phyloP scores from a whole-genome alignment of 2,113 vertebrate species.

The Dascyllus trimaculatus region DNA sequence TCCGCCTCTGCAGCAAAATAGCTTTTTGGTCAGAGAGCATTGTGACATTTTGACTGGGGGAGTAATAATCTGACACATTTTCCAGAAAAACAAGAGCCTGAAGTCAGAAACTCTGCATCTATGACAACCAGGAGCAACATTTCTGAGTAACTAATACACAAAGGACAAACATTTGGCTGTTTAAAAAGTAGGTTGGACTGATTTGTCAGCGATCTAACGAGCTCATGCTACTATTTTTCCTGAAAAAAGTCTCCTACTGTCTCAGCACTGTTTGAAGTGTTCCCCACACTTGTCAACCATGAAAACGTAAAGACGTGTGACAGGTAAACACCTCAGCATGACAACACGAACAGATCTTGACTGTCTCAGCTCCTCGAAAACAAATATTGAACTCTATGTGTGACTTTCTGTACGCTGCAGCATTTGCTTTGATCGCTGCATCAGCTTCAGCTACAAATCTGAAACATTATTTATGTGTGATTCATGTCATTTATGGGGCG shows the following conservation, averaged over 20 bases:
- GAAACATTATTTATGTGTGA: constrained; percentile 6
- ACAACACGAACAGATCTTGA: too few relatives aligned
- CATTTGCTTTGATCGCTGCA: neutral
- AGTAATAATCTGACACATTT: constrained; percentile 11
- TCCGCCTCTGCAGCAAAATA: constrained; percentile 35
- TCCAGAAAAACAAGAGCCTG: constrained; percentile 10
- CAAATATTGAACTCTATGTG: neutral
- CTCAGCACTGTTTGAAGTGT: neutral
- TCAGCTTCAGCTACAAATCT: constrained; percentile 10
- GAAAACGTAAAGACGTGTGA: too few relatives aligned
- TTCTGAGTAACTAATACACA: constrained; percentile 20
- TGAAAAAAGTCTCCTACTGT: neutral
- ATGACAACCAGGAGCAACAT: neutral
- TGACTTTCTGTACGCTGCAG: neutral
- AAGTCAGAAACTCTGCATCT: neutral
- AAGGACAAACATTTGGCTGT: constrained; percentile 8
- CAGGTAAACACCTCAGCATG: too few relatives aligned
- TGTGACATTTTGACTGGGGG: constrained; percentile 29
- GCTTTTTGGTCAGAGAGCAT: constrained; percentile 15
- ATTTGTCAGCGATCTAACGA: constrained; percentile 2
- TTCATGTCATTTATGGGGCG: constrained; percentile 2
- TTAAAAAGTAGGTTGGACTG: neutral
- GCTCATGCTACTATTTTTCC: neutral
- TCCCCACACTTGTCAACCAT: neutral
- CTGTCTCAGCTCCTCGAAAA: neutral